Conservation (phyloP, 2,797 vertebrate species). For the Gallinago nigripennis region DNA sequence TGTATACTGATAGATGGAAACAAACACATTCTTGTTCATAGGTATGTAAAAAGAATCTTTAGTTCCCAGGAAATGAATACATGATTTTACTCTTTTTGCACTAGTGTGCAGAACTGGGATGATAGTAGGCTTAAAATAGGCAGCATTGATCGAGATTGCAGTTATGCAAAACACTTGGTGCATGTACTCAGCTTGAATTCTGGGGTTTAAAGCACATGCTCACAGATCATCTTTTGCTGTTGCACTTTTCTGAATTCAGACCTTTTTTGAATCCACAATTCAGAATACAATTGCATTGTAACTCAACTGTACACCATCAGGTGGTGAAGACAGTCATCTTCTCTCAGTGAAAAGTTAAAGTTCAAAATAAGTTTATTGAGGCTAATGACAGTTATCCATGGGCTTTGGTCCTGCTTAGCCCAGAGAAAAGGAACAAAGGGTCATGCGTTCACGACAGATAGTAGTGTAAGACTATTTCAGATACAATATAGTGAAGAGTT, state of each 20-base stretch:
- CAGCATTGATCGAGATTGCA: not conserved
- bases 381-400: accelerated
- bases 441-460: not conserved
- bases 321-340: not conserved
- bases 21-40: not conserved
- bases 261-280: not conserved
- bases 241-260: not conserved
- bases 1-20: not conserved
- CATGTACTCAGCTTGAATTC: not conserved
- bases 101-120: not conserved
- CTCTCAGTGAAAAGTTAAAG: not conserved
- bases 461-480: not conserved
- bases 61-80: not conserved
- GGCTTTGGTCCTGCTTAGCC: not conserved
- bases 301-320: not conserved
- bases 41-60: not conserved
- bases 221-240: not conserved
- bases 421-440: not conserved
- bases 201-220: not conserved
- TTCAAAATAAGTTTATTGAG: not conserved
- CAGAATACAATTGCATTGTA: not conserved
- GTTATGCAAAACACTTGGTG: not conserved
- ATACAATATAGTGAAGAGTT: not conserved
- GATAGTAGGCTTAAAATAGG: not conserved
- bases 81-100: not conserved